phyloP scores from a whole-genome alignment of 2,888 invertebrate species.

The Philopedon plagiatum region DNA sequence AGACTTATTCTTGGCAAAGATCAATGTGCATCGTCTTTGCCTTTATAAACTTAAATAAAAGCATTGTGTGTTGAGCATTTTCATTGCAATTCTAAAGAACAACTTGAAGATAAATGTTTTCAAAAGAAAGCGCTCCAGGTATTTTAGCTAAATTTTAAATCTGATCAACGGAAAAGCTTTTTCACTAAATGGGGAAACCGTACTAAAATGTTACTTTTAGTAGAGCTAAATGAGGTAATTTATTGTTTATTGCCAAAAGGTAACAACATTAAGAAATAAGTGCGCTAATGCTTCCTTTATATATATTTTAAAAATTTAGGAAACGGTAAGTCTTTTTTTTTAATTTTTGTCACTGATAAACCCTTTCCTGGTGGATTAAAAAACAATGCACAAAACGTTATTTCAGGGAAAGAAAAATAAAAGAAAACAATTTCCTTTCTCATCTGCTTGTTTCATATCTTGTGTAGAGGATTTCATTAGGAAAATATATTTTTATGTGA shows the following conservation, averaged over 20 bases:
- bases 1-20: conserved; percentile 27
- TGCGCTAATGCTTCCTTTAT: background rate
- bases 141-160: conserved; percentile 16
- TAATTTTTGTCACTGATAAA: too few relatives aligned
- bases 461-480: too few relatives aligned
- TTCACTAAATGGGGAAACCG: background rate
- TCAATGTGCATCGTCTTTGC: conserved; percentile 27
- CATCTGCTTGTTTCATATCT: too few relatives aligned
- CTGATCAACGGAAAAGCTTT: background rate
- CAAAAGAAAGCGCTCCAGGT: conserved; percentile 27
- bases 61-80: conserved; percentile 33
- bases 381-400: too few relatives aligned
- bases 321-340: too few relatives aligned
- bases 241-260: background rate
- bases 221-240: background rate
- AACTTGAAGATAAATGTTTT: conserved; percentile 27
- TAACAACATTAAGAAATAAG: background rate
- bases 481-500: too few relatives aligned
- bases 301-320: too few relatives aligned
- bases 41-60: conserved; percentile 36
- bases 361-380: too few relatives aligned
- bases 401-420: too few relatives aligned
- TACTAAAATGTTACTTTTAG: background rate
- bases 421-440: too few relatives aligned
- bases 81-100: conserved; percentile 37